These are phyloP conservation scores for Charina bottae DNA, from an alignment of 2,113 vertebrate species.

Conservation along the genomic window DNA sequence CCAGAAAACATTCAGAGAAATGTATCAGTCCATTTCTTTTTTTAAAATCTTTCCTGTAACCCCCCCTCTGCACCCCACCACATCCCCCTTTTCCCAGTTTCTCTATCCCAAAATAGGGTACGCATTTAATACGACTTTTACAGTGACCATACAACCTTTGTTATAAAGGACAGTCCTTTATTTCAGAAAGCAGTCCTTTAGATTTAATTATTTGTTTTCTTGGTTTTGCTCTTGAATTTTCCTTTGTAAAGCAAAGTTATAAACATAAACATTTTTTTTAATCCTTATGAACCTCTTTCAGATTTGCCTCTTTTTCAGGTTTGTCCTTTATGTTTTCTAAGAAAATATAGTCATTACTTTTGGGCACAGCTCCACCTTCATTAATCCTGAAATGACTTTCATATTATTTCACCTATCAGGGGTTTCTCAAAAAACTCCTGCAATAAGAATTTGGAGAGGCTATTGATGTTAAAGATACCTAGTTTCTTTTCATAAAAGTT, in stretches of 20 bases:
- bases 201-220: background rate
- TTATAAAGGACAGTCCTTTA: no score
- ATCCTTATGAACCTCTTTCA: background rate
- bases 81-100: background rate
- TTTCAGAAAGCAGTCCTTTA: no score
- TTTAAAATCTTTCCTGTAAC: background rate
- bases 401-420: background rate
- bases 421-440: background rate
- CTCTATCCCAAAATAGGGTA: background rate
- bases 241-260: background rate
- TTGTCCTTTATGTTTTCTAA: background rate
- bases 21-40: background rate
- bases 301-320: background rate
- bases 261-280: no score
- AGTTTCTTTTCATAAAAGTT: background rate
- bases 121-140: no score
- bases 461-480: background rate
- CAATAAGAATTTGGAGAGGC: background rate
- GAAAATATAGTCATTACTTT: background rate
- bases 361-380: background rate
- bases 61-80: background rate
- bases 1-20: background rate
- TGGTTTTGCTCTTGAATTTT: background rate
- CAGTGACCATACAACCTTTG: no score
- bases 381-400: background rate